Evolutionary conservation across 2,797 vertebrate genomes (phyloP), one percentile per base, ranked within the genome.

Genomic region (Hozukius guyotensis): DNA sequence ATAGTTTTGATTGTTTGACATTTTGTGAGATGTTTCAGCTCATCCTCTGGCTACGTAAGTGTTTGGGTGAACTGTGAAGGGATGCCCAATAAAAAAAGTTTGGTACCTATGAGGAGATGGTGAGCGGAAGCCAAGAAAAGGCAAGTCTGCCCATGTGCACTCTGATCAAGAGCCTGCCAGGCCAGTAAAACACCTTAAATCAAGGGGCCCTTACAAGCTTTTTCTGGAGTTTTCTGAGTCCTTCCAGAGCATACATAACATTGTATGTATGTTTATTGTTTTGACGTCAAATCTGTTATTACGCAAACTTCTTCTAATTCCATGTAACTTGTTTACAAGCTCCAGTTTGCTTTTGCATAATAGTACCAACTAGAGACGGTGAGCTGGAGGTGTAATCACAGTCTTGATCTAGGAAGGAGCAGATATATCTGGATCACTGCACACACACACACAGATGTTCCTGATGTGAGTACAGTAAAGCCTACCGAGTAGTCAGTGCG

Each of bases 391-490:
- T 42, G 20, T 36, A 49, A 60, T 29, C 46, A 16, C 59, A 62
- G 12, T 42, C 42, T 66, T 31, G 36, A 24, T 66, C 57, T 29
- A 62, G 36, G 66, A 55, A 76, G 70, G 27, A 69, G 22, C 12
- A 42, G 49, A 62, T 29, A 42, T 29, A 25, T 36, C 53, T n/a
- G 61, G 61, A 79, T 57, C 78, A 34, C 55, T 57, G 56, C 38
- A 20, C 76, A 56, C 11, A 77, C 75, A 84, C 38, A 53, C 38
- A 42, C 38, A 42, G 42, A 87, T 46, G 60, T 29, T 59, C 80
- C 80, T 78, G 74, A 73, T 86, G 83, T 82, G 80, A 78, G 84
- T 68, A 88, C 86, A 81, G 88, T 85, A 81, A 87, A 87, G 81
- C 87, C 42, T 65, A 49, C 79, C 77, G 71, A 67, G 76, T 62